phyloP scores from a whole-genome alignment of 1,140 invertebrate species.

The Thaumetopoea pityocampa region DNA sequence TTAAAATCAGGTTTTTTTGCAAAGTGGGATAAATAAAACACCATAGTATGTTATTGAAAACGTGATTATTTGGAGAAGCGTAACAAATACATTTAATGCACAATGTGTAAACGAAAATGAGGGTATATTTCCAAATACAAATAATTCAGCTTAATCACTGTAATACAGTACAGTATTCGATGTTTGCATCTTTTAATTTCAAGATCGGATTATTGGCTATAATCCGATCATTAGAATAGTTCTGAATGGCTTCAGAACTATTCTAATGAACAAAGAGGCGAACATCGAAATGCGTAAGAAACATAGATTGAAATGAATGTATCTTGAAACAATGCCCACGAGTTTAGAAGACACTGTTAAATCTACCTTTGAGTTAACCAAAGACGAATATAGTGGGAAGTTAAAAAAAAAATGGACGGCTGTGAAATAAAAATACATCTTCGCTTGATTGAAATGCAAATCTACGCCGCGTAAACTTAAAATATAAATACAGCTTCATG shows the following conservation, averaged over 20 bases:
- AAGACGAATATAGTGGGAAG: conserved; percentile 13
- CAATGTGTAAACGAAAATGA: conserved; percentile 24
- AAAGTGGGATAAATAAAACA: conserved; percentile 51
- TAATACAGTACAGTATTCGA: conserved; percentile 1
- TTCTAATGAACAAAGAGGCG: too few relatives aligned
- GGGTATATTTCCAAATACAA: conserved; percentile 11
- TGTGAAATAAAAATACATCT: conserved; percentile 6
- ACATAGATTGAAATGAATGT: conserved; percentile 13
- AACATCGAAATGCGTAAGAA: conserved; percentile 7
- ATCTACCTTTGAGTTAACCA: conserved; percentile 1
- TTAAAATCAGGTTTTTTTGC: too few relatives aligned
- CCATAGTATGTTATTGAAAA: conserved; percentile 49
- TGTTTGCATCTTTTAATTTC: conserved; percentile 6
- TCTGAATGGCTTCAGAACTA: too few relatives aligned
- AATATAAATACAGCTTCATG: too few relatives aligned
- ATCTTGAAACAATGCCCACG: conserved; percentile 17
- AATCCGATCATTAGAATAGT: too few relatives aligned
- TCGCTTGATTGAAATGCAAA: too few relatives aligned
- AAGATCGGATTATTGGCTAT: too few relatives aligned
- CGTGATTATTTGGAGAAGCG: conserved; percentile 63
- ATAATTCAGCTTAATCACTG: conserved; percentile 13
- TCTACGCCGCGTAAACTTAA: too few relatives aligned
- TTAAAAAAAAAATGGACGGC: conserved; percentile 7
- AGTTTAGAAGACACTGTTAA: conserved; percentile 7
- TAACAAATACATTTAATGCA: conserved; percentile 37